Base-by-base conservation (phyloP, 2,797 vertebrate species). In the Taeniopygia guttata region DNA sequence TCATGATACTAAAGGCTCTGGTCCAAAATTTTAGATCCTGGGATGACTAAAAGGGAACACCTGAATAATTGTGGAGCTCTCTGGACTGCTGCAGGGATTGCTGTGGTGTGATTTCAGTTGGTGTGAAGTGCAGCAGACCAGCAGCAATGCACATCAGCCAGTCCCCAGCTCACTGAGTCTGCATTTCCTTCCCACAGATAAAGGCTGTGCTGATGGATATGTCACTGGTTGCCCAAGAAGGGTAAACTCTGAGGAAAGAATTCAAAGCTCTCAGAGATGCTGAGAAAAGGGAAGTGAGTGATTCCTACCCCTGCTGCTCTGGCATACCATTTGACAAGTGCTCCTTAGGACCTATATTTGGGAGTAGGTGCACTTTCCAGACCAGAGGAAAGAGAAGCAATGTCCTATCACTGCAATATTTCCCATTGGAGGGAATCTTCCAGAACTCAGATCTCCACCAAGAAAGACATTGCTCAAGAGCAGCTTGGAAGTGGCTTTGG, bases 131-230 rank as follows among this genome's bases (percentile, higher is more conserved):
- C 16, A 67, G n/a, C 64, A 51, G 60, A 42, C 8, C n/a, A 20
- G 21, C 17, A 49, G 29, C 2, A 10, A 51, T 7, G 56, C 32
- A 23, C 16, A 23, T 7, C 60, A 52, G 74, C 13, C 73, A 34
- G 59, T 0, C 29, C 10, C 45, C 0, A 2, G 46, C 76, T 42
- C 16, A 1, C 46, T 13, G 42, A 9, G n/a, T 17, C 40, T 75
- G 43, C 56, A 23, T 29, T 56, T 78, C 66, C 36, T 46, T 22
- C 49, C 67, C 16, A 2, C 0, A 42, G 52, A 32, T 16, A 49
- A 45, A 67, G 58, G 56, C 68, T 77, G 49, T 9, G 30, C 78
- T 9, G 13, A 20, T 34, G 43, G 30, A 20, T 13, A 13, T 5
- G 7, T 4, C 14, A 3, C 23, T 38, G n/a, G 14, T 11, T 38